Conservation (phyloP, 2,888 invertebrate species). For the Pardosa pseudoannulata region DNA sequence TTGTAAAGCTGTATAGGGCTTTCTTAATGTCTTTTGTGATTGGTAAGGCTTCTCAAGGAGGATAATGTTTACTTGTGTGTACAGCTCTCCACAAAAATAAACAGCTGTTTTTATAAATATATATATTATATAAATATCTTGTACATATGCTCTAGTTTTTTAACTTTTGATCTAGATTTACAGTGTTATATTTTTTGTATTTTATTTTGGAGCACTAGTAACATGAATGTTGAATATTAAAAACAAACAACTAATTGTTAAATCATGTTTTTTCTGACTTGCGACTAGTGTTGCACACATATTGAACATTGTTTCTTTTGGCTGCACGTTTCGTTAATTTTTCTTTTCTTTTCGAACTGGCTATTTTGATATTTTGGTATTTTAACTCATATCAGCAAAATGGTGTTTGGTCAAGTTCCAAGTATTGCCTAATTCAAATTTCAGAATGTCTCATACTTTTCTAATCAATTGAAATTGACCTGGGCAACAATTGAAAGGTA, state of each 20-base stretch:
- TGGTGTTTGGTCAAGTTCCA: not conserved
- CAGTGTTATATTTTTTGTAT: slow-evolving; percentile 71
- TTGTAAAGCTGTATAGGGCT: not conserved
- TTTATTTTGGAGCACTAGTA: slow-evolving; percentile 70
- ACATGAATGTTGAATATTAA: slow-evolving; percentile 30
- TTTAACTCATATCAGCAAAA: not conserved
- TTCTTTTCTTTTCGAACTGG: slow-evolving; percentile 20
- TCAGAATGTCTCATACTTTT: too few relatives aligned
- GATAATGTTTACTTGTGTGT: slow-evolving; percentile 21
- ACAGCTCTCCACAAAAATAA: slow-evolving; percentile 54
- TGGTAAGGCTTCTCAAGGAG: not conserved
- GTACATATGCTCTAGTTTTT: slow-evolving; percentile 72
- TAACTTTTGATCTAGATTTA: slow-evolving; percentile 69
- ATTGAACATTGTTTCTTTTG: slow-evolving; percentile 20
- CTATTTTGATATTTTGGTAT: slow-evolving; percentile 19
- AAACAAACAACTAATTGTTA: slow-evolving; percentile 34
- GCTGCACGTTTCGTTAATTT: not conserved
- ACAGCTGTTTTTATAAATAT: slow-evolving; percentile 64
- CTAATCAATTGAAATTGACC: too few relatives aligned
- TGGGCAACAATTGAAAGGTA: too few relatives aligned
- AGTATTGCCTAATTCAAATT: too few relatives aligned
- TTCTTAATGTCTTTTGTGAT: not conserved
- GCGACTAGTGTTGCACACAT: slow-evolving; percentile 24
- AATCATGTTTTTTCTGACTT: slow-evolving; percentile 27
- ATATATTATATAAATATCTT: slow-evolving; percentile 61